Base-by-base conservation (phyloP, 2,113 vertebrate species). In the Athene cunicularia region DNA sequence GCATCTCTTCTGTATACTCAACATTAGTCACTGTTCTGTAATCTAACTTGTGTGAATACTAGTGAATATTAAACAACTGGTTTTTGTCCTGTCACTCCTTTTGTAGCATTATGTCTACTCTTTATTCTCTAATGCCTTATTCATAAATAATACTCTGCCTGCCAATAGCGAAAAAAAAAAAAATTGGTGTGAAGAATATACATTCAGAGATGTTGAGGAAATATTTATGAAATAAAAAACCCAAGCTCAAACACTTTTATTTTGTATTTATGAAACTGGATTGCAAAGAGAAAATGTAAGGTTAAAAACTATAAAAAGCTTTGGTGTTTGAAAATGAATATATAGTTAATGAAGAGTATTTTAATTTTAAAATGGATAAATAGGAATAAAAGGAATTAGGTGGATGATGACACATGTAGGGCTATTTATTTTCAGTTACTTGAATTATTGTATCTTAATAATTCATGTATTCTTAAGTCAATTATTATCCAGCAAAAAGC, bases 31-130 rank as follows among this genome's bases (percentile, higher is more conserved):
- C 1, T 49, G 12, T 43, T 76, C 8, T 49, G 9, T 27, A 16
- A 47, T 11, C 3, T 49, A n/a, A 76, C 41, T 45, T 52, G 4
- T 21, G 19, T n/a, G 43, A 50, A 37, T 50, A 15, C 12, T 60
- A 8, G 22, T 33, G 23, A 59, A 35, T 53, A 55, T 9, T 55
- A 30, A 55, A 27, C 4, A 37, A 7, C 3, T 27, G 4, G 0
- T 10, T 82, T 90, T 49, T 59, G 4, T 41, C 17, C 15, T 17
- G 10, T 49, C 10, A 18, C 2, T 28, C 13, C 7, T n/a, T 37
- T 55, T 55, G 5, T 67, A 18, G 5, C 5, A 22, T 22, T 72
- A 26, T 0, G 1, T 26, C 32, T n/a, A 19, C 17, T 39, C 5
- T 39, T 83, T 62, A 32, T 43, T 9, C 12, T 20, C 8, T 30